These are phyloP conservation scores for Brachypteracias leptosomus DNA, from an alignment of 2,113 vertebrate genomes.

Conservation along the genomic window DNA sequence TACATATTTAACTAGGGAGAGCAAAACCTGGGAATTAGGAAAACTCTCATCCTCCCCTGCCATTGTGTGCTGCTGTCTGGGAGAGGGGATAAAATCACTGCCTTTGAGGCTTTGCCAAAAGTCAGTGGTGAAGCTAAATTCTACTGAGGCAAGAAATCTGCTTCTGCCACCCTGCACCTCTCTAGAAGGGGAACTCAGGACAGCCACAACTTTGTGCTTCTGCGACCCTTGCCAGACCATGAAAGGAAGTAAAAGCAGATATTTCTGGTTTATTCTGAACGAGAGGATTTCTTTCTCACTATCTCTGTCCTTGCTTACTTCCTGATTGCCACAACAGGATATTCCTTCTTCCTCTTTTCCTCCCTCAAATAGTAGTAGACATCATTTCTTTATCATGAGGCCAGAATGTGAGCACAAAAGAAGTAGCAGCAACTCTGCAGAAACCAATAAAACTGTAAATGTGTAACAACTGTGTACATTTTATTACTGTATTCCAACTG, in stretches of 20 bases:
- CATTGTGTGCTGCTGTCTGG: background rate
- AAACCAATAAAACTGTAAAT: background rate
- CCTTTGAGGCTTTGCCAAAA: background rate
- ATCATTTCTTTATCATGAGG: background rate
- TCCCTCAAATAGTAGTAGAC: background rate
- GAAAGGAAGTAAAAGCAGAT: background rate
- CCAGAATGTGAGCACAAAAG: background rate
- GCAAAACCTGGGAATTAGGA: background rate
- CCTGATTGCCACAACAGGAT: background rate
- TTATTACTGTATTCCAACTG: background rate
- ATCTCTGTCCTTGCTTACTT: background rate
- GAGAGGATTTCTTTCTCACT: background rate
- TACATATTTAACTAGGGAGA: background rate
- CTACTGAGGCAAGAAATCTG: background rate
- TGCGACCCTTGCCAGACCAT: background rate
- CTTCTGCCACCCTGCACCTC: background rate
- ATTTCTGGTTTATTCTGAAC: background rate
- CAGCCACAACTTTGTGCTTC: background rate
- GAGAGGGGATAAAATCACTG: background rate
- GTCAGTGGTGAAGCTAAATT: background rate
- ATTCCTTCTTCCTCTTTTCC: background rate
- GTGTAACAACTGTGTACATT: background rate
- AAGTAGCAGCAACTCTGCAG: background rate
- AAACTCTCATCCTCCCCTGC: background rate
- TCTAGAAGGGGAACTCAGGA: background rate